These are phyloP conservation scores for Tinea trinotella DNA, from an alignment of 2,888 invertebrate genomes.

Conservation along the genomic window DNA sequence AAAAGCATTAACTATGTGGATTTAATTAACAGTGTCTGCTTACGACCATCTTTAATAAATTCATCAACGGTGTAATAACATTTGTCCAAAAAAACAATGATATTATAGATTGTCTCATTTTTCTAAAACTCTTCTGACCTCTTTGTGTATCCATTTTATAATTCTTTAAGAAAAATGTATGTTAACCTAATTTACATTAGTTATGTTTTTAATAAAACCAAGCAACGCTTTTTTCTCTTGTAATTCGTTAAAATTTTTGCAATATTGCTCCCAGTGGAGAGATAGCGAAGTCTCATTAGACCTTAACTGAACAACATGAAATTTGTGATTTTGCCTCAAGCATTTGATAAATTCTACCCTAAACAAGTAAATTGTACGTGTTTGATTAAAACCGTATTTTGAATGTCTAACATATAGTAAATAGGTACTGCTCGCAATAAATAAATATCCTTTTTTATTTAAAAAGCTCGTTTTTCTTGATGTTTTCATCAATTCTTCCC, in stretches of 20 bases:
- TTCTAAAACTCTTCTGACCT: too few species aligned
- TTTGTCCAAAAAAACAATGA: too few species aligned
- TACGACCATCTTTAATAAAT: too few species aligned
- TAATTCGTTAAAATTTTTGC: slow-evolving; percentile 13
- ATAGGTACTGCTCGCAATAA: background rate
- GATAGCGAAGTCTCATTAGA: slow-evolving; percentile 5
- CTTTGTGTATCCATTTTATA: too few species aligned
- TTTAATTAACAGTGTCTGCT: too few species aligned
- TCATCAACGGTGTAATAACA: too few species aligned
- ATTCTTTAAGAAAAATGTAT: background rate
- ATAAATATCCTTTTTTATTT: too few species aligned
- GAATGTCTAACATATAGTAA: background rate
- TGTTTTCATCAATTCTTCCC: background rate
- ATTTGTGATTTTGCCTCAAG: background rate
- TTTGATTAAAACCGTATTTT: background rate
- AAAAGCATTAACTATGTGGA: too few species aligned
- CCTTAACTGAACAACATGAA: background rate
- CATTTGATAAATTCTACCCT: background rate
- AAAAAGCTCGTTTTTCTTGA: too few species aligned
- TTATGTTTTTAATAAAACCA: background rate
- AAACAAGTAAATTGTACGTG: background rate
- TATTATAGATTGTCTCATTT: too few species aligned
- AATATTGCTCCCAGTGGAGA: slow-evolving; percentile 15
- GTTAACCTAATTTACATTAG: background rate
- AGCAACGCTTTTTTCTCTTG: background rate